Conservation (phyloP, 2,888 invertebrate genomes). For the Orchesellides sinensis region DNA sequence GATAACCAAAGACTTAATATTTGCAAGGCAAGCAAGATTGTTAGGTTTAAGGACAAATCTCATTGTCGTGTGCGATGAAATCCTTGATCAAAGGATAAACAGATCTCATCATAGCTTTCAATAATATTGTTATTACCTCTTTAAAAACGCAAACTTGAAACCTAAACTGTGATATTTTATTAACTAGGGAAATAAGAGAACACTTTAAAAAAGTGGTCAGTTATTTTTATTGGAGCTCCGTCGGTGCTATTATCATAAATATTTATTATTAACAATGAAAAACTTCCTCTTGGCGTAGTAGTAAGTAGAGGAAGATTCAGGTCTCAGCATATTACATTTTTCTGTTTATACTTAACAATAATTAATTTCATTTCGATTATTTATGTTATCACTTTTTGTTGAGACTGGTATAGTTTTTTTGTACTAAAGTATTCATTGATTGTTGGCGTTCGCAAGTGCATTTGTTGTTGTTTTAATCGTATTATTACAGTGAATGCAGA, state of each 20-base stretch:
- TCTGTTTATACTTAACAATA: slow-evolving; percentile 36
- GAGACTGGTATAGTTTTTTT: slow-evolving; percentile 56
- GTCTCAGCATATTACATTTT: slow-evolving; percentile 43
- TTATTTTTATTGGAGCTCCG: slow-evolving; percentile 68
- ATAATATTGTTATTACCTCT: slow-evolving; percentile 48
- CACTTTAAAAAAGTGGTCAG: slow-evolving; percentile 65
- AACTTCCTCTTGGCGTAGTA: slow-evolving; percentile 65
- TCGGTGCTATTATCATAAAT: slow-evolving; percentile 63
- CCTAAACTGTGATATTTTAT: slow-evolving; percentile 63
- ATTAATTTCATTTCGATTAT: not conserved
- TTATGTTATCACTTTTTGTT: slow-evolving; percentile 47
- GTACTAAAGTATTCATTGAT: slow-evolving; percentile 37
- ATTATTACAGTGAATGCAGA: slow-evolving; percentile 59
- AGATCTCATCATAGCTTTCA: slow-evolving; percentile 66
- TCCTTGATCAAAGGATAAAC: slow-evolving; percentile 7
- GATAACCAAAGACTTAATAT: slow-evolving; percentile 53
- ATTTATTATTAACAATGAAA: slow-evolving; percentile 55
- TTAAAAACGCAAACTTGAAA: slow-evolving; percentile 54
- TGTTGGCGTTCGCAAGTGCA: slow-evolving; percentile 53
- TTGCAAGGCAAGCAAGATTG: slow-evolving; percentile 42
- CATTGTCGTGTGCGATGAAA: slow-evolving; percentile 18
- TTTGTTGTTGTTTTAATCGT: slow-evolving; percentile 30
- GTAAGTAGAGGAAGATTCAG: slow-evolving; percentile 44
- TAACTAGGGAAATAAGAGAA: slow-evolving; percentile 53
- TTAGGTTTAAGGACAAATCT: slow-evolving; percentile 44